These are phyloP conservation scores for Vesta saturnalis DNA, from an alignment of 2,888 invertebrate genomes.

Conservation along the genomic window DNA sequence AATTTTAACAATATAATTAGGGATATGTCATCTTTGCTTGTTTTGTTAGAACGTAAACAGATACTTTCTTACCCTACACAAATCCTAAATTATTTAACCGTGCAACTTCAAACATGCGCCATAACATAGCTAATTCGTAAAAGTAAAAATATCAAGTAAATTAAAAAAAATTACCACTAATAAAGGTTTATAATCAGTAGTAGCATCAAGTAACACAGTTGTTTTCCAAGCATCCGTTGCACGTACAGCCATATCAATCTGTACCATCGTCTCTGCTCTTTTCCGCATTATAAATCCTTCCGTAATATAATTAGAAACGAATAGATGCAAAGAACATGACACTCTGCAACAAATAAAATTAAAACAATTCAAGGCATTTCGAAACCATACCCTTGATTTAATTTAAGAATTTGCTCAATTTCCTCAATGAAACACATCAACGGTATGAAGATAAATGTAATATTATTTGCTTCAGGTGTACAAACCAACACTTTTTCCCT, in stretches of 20 bases:
- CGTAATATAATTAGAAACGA: conserved; percentile 87
- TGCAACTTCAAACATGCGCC: too few species aligned
- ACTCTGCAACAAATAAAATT: conserved; percentile 57
- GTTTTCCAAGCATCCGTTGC: conserved; percentile 83
- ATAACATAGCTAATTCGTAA: too few species aligned
- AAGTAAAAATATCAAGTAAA: neutral
- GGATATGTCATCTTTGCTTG: too few species aligned
- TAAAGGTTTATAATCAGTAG: conserved; percentile 73
- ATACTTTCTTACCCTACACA: too few species aligned
- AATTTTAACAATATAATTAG: too few species aligned
- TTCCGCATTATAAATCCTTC: conserved; percentile 86
- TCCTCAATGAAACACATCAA: conserved; percentile 85
- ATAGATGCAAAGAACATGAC: conserved; percentile 82
- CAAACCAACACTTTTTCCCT: conserved; percentile 77
- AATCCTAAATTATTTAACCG: too few species aligned
- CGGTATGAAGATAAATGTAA: conserved; percentile 83
- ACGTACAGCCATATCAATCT: conserved; percentile 77
- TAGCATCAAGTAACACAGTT: conserved; percentile 74
- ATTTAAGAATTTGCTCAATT: conserved; percentile 75
- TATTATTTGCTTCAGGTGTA: conserved; percentile 76
- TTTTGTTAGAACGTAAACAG: too few species aligned
- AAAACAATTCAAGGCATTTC: neutral
- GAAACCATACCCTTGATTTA: conserved; percentile 64
- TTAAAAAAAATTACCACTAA: conserved; percentile 64
- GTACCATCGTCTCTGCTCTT: conserved; percentile 70